Conservation (phyloP, 2,797 vertebrate genomes). For the Hephaestus fuliginosus region DNA sequence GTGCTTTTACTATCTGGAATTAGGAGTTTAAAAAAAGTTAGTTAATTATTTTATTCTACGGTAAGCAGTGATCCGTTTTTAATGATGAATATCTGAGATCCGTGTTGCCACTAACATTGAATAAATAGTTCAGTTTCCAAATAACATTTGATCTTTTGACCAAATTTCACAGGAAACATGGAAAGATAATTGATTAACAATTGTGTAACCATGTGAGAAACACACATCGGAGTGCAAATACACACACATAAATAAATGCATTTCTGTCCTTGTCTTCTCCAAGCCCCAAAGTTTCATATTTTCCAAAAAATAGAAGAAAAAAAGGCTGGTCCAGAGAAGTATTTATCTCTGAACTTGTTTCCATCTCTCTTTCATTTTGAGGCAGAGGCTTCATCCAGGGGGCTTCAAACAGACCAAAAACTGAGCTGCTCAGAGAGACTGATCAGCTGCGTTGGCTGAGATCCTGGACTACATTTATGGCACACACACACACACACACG, state of each 20-base stretch:
- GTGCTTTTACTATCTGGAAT: not conserved
- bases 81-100: not conserved
- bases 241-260: not conserved
- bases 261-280: not conserved
- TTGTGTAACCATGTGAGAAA: not conserved
- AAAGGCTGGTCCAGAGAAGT: constrained; percentile 2
- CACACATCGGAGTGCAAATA: too few species aligned
- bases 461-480: not conserved
- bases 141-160: not conserved
- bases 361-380: constrained; percentile 8
- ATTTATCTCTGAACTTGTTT: constrained; percentile 8
- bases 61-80: not conserved
- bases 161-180: constrained; percentile 15
- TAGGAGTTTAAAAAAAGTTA: not conserved
- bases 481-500: not conserved
- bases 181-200: not conserved
- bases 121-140: not conserved
- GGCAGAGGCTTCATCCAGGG: constrained; percentile 9
- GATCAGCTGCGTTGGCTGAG: constrained; percentile 16
- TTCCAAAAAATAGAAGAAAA: not conserved
- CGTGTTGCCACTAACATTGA: not conserved
- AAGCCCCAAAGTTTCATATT: not conserved
- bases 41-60: not conserved
- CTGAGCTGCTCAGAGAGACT: constrained; percentile 12
- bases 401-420: constrained; percentile 32